These are phyloP conservation scores for Forbesichthys agassizii DNA, from an alignment of 2,113 vertebrate species.

Conservation along the genomic window DNA sequence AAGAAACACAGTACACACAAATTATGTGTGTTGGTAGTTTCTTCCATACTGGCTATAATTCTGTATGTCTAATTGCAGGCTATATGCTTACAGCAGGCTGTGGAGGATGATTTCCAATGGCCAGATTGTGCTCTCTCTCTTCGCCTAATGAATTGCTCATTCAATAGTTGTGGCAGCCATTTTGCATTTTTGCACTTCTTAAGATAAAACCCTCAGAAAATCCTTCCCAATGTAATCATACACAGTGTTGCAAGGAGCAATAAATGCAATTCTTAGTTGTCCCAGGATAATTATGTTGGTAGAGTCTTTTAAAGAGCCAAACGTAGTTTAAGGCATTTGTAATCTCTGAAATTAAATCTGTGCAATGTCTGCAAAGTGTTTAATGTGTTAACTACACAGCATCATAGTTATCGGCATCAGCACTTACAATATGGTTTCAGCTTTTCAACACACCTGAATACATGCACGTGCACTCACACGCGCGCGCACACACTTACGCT, in stretches of 20 bases:
- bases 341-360: too few relatives aligned
- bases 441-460: background rate
- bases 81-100: conserved; percentile 50
- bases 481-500: background rate
- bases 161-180: conserved; percentile 58
- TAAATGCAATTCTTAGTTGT: too few relatives aligned
- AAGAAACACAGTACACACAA: background rate
- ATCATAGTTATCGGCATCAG: too few relatives aligned
- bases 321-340: too few relatives aligned
- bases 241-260: too few relatives aligned
- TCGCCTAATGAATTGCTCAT: conserved; percentile 57
- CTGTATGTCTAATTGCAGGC: conserved; percentile 59
- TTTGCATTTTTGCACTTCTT: conserved; percentile 33
- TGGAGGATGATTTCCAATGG: conserved; percentile 55
- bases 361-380: too few relatives aligned
- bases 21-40: too few relatives aligned
- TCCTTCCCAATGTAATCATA: conserved; percentile 8
- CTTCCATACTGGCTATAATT: conserved; percentile 43
- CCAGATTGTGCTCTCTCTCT: conserved; percentile 44
- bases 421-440: too few relatives aligned
- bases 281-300: too few relatives aligned
- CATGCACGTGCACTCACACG: background rate
- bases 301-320: too few relatives aligned
- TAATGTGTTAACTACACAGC: too few relatives aligned
- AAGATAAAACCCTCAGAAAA: background rate